phyloP scores from a whole-genome alignment of 2,113 vertebrate genomes.

The Vulpes ferrilata region DNA sequence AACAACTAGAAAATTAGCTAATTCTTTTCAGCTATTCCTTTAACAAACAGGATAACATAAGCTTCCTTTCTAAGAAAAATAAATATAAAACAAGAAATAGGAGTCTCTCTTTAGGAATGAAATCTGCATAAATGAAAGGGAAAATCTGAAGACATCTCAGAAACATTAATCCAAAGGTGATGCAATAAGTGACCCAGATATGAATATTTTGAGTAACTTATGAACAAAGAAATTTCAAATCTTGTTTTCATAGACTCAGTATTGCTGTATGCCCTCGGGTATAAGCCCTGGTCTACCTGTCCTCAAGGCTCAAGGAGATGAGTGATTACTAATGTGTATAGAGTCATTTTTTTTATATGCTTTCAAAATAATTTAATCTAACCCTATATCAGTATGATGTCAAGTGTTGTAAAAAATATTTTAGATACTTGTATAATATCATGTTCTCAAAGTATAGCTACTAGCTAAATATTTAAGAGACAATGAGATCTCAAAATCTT shows the following conservation, averaged over 20 bases:
- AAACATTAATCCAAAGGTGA: background rate
- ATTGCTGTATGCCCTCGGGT: too few species aligned
- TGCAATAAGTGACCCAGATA: background rate
- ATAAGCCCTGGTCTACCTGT: background rate
- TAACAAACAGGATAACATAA: background rate
- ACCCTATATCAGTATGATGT: background rate
- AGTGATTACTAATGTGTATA: background rate
- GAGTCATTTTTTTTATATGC: background rate
- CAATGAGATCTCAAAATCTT: background rate
- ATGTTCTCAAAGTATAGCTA: background rate
- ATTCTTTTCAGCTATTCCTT: background rate
- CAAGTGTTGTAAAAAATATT: background rate
- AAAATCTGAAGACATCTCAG: background rate
- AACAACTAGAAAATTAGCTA: background rate
- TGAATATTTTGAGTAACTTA: background rate
- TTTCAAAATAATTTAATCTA: slow-evolving; percentile 34
- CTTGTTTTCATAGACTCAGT: background rate
- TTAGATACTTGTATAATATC: background rate
- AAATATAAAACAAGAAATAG: background rate
- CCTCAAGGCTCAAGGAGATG: background rate
- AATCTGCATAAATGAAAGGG: slow-evolving; percentile 5
- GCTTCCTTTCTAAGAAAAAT: background rate
- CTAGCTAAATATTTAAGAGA: background rate
- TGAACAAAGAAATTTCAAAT: background rate
- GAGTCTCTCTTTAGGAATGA: background rate